Conservation (phyloP, 2,888 invertebrate genomes). For the Chouioia cunea region DNA sequence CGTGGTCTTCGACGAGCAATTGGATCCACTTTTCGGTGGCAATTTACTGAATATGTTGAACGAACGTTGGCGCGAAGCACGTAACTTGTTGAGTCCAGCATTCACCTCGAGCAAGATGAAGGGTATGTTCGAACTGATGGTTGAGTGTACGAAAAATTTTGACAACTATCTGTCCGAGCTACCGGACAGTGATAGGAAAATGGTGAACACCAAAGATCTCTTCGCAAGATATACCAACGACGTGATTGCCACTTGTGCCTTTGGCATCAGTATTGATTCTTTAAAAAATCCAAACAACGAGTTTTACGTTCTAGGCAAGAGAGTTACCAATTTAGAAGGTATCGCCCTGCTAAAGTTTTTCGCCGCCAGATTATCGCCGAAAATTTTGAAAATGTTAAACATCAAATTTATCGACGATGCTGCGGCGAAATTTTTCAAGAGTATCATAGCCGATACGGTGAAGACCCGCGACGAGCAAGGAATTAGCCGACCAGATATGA, state of each 20-base stretch:
- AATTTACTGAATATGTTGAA: conserved; percentile 54
- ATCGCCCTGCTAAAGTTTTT: no score
- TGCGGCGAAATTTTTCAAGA: conserved; percentile 48
- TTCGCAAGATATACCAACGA: conserved; percentile 61
- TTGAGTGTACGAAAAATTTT: no score
- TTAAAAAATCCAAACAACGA: no score
- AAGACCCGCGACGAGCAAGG: conserved; percentile 49
- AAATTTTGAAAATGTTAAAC: conserved; percentile 65
- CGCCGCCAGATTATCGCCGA: background rate
- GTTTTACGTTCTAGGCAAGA: no score
- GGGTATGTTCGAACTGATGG: no score
- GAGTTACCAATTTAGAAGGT: no score
- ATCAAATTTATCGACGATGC: conserved; percentile 62
- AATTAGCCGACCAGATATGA: conserved; percentile 64
- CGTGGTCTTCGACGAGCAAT: conserved; percentile 31
- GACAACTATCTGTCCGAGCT: no score
- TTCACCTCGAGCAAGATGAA: no score
- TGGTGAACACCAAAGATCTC: conserved; percentile 57
- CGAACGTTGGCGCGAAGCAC: conserved; percentile 39
- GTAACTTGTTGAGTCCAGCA: no score
- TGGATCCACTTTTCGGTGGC: conserved; percentile 54
- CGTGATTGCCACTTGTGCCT: conserved; percentile 56
- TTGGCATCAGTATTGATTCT: conserved; percentile 1
- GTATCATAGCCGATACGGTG: conserved; percentile 49
- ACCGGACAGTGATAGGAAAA: no score